Evolutionary conservation across 1,140 invertebrate genomes (phyloP).

Genomic region (Antheraea pernyi): DNA sequence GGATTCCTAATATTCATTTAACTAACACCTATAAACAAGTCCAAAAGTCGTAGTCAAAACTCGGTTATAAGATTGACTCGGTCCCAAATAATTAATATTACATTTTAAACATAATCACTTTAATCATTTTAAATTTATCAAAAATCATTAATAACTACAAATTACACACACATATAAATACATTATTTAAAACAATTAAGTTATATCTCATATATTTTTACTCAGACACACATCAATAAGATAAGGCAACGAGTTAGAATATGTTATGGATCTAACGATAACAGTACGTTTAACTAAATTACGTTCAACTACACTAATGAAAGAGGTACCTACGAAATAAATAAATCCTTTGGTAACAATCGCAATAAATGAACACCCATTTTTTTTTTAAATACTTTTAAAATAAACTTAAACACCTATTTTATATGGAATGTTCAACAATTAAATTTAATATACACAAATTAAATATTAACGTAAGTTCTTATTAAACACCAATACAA

Average conservation of each 20-base stretch:
- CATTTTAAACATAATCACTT: neutral
- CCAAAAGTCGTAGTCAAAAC: too few relatives aligned
- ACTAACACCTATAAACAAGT: too few relatives aligned
- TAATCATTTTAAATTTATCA: constrained; percentile 3
- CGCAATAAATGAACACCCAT: neutral
- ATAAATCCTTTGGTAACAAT: constrained; percentile 3
- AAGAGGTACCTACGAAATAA: neutral
- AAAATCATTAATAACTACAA: neutral
- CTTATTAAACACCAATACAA: neutral
- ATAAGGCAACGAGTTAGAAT: constrained; percentile 3
- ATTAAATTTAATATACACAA: neutral
- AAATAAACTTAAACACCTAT: neutral
- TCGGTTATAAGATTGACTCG: neutral
- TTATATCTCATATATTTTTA: neutral
- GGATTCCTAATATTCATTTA: too few relatives aligned
- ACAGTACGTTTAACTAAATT: neutral
- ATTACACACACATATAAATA: neutral
- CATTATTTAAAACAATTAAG: neutral
- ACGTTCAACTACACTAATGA: neutral
- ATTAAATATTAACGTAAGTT: neutral
- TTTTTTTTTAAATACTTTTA: neutral
- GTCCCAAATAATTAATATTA: neutral
- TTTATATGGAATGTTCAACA: neutral
- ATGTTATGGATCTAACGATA: neutral
- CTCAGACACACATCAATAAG: neutral